Percentiles rank a stretch among this genome's conserved stretches.
Conservation (phyloP, 64 coral and sea anemone species). For the Trachythela sp. region DNA sequence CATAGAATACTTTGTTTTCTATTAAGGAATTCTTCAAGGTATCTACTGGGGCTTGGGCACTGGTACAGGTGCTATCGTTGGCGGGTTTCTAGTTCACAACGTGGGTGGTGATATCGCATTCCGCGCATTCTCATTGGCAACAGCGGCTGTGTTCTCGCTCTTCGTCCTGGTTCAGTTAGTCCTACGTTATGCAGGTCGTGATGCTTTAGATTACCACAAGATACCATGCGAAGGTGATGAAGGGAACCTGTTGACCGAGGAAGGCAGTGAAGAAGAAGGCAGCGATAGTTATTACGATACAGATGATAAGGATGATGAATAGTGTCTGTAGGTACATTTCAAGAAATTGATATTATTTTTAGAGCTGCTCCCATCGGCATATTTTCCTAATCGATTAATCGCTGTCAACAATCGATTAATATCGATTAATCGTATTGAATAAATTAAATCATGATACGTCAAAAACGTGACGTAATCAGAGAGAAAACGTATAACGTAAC, state of each 20-base stretch:
- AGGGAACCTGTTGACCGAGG: background rate
- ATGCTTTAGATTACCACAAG: conserved; percentile 6
- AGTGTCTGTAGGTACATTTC: too few relatives aligned
- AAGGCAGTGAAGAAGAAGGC: background rate
- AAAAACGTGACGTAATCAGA: too few relatives aligned
- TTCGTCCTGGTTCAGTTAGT: conserved; percentile 4
- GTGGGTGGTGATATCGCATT: conserved; percentile 57
- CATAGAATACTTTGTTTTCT: background rate
- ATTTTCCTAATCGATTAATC: too few relatives aligned
- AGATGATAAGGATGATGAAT: background rate
- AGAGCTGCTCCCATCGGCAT: too few relatives aligned
- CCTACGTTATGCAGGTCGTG: background rate
- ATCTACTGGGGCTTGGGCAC: conserved; percentile 90
- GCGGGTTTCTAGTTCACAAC: conserved; percentile 59
- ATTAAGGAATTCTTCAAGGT: conserved; percentile 80
- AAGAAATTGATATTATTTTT: too few relatives aligned
- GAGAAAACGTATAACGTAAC: too few relatives aligned
- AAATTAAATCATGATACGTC: too few relatives aligned
- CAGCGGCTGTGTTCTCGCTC: background rate
- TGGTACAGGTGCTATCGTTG: conserved; percentile 77
- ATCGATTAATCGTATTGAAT: too few relatives aligned
- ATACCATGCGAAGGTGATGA: background rate
- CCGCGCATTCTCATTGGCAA: conserved; percentile 48
- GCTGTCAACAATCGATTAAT: too few relatives aligned
- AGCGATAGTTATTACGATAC: background rate